phyloP scores from a whole-genome alignment of 2,888 invertebrate species.

The Aricia artaxerxes region DNA sequence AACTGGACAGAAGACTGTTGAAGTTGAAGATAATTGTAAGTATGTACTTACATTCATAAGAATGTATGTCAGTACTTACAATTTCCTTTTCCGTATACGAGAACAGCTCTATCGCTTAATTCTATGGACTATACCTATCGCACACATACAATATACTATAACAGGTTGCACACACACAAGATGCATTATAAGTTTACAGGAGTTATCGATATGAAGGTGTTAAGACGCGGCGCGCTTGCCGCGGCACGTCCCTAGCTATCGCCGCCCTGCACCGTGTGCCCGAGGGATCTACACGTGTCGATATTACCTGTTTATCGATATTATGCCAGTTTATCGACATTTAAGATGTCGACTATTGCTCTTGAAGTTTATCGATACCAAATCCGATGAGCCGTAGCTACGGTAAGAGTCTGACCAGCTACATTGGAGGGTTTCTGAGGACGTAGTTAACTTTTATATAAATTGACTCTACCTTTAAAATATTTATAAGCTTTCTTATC shows the following conservation, averaged over 20 bases:
- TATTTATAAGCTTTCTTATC: too few species aligned
- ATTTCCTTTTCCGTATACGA: too few species aligned
- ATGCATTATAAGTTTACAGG: constrained; percentile 29
- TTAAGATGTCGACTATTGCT: constrained; percentile 9
- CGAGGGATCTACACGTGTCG: constrained; percentile 41
- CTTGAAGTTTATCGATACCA: background rate
- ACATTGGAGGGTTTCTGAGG: background rate
- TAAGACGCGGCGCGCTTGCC: constrained; percentile 69
- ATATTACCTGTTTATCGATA: constrained; percentile 48
- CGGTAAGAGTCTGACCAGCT: background rate
- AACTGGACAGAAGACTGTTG: background rate
- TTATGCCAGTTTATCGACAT: constrained; percentile 18
- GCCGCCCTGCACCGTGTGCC: constrained; percentile 46
- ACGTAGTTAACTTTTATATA: too few species aligned
- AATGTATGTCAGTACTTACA: too few species aligned
- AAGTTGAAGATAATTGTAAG: too few species aligned
- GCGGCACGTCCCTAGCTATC: constrained; percentile 62
- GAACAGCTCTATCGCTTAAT: too few species aligned
- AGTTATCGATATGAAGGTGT: constrained; percentile 61
- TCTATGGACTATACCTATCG: background rate
- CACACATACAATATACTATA: constrained; percentile 41
- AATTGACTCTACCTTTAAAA: too few species aligned
- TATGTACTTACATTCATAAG: too few species aligned
- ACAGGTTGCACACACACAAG: constrained; percentile 34
- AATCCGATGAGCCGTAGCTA: background rate